Percentiles rank a stretch among this genome's conserved stretches.
These are phyloP conservation scores for Nibea coibor DNA, from an alignment of 2,113 vertebrate species.

Conservation along the genomic window DNA sequence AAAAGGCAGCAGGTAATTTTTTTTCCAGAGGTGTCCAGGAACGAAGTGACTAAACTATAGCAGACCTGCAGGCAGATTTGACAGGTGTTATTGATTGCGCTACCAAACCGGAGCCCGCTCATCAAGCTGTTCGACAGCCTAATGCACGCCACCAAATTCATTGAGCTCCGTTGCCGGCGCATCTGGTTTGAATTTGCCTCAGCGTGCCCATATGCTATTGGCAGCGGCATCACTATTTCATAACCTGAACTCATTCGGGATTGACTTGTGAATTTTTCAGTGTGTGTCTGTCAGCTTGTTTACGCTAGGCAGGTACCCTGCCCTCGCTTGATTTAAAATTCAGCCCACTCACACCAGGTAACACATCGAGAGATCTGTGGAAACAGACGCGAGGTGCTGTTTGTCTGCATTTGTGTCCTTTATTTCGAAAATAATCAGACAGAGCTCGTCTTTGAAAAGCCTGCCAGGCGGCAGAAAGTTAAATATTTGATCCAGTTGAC, in stretches of 20 bases:
- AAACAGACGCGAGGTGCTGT: constrained; percentile 34
- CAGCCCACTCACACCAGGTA: constrained; percentile 30
- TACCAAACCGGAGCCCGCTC: constrained; percentile 38
- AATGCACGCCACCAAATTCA: constrained; percentile 28
- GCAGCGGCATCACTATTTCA: constrained; percentile 47
- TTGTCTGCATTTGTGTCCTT: constrained; percentile 33
- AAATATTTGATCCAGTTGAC: constrained; percentile 31
- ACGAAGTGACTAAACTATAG: not conserved
- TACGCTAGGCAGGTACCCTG: constrained; percentile 39
- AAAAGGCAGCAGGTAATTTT: constrained; percentile 11
- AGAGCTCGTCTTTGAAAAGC: constrained; percentile 5
- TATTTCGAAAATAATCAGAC: constrained; percentile 33
- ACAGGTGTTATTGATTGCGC: constrained; percentile 49
- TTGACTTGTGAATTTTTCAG: constrained; percentile 35
- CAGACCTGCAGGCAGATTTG: constrained; percentile 21
- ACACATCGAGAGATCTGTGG: constrained; percentile 25
- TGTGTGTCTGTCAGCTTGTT: constrained; percentile 25
- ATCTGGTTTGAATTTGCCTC: constrained; percentile 42
- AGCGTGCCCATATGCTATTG: constrained; percentile 34
- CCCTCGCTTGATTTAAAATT: constrained; percentile 36
- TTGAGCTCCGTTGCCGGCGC: constrained; percentile 24
- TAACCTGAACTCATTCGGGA: constrained; percentile 42
- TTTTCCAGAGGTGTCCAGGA: constrained; percentile 8
- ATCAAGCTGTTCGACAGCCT: constrained; percentile 61
- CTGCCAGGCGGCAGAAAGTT: constrained; percentile 4